Percentiles rank a stretch among this genome's conserved stretches.
Evolutionary conservation across 2,797 vertebrate genomes (phyloP).

Genomic region (Pygocentrus nattereri): DNA sequence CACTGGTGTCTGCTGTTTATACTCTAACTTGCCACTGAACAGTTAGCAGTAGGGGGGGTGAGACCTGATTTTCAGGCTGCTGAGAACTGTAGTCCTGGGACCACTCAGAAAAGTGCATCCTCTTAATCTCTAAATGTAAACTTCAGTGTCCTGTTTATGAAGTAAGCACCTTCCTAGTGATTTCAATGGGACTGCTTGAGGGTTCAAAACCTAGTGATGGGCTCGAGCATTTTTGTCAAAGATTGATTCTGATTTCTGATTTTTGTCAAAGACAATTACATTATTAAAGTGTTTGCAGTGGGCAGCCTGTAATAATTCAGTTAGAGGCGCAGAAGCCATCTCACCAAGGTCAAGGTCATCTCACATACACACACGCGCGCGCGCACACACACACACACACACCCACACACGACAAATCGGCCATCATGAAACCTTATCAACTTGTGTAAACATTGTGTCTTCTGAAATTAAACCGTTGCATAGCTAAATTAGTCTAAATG

Average conservation of each 20-base stretch:
- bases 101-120: not conserved
- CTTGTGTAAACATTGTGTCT: not conserved
- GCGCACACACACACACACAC: too few species aligned
- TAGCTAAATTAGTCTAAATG: not conserved
- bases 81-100: not conserved
- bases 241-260: too few species aligned
- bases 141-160: conserved; percentile 28
- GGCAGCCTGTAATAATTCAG: not conserved
- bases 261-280: too few species aligned
- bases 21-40: not conserved
- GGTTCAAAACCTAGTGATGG: not conserved
- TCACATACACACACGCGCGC: too few species aligned
- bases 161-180: conserved; percentile 17
- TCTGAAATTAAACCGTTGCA: not conserved
- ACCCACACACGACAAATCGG: not conserved
- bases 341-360: not conserved
- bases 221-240: not conserved
- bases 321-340: not conserved
- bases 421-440: too few species aligned
- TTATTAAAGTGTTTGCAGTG: not conserved
- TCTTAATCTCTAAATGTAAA: conserved; percentile 7
- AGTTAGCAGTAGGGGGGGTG: conserved; percentile 13
- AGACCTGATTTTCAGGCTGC: not conserved
- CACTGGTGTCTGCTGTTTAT: conserved; percentile 28
- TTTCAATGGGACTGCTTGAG: not conserved